A percentile compares a stretch with the other conserved stretches of the same genome.
Conservation (phyloP, 2,797 vertebrate species). For the Cephalopachus bancanus region DNA sequence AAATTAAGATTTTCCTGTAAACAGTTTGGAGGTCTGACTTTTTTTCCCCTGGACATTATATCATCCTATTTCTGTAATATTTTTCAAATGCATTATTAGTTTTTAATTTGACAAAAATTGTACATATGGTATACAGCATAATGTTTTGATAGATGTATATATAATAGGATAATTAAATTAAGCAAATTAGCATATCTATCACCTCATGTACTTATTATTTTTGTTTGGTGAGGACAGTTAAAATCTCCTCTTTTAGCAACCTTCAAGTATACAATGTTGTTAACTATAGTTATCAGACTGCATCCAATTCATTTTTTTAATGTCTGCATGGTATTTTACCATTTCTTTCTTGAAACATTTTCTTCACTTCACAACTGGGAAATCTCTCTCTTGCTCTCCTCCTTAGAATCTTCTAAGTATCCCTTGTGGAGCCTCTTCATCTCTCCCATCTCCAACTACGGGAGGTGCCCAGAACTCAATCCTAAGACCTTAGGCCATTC, state of each 20-base stretch:
- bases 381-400: neutral
- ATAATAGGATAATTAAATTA: neutral
- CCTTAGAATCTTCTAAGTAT: neutral
- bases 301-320: constrained; percentile 2
- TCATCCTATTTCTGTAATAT: constrained; percentile 4
- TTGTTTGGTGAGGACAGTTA: neutral
- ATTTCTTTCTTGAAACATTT: neutral
- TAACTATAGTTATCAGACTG: neutral
- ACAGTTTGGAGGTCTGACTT: neutral
- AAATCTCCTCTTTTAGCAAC: neutral
- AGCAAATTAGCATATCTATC: neutral
- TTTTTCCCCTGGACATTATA: neutral
- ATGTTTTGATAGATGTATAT: neutral
- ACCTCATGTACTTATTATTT: neutral
- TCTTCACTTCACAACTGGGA: neutral
- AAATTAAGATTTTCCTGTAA: constrained; percentile 36
- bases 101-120: neutral
- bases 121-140: neutral
- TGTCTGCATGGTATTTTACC: neutral
- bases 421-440: neutral
- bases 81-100: constrained; percentile 18
- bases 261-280: neutral
- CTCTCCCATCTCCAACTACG: neutral
- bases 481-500: neutral
- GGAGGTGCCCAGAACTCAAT: neutral